Base-by-base conservation (phyloP, 2,797 vertebrate genomes). In the Lateolabrax maculatus region DNA sequence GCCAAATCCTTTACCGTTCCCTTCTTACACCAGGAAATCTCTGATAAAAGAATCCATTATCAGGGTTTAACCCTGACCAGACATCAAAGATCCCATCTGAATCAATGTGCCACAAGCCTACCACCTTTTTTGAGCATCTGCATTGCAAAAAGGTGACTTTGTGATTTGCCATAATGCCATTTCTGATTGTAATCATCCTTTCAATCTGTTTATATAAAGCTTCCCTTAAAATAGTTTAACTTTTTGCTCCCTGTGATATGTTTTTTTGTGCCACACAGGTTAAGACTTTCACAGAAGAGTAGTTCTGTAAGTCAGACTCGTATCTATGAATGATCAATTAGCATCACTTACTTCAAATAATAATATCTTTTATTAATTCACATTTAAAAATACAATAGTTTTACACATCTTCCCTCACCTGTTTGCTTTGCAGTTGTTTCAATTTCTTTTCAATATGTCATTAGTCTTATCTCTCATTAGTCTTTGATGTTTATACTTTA, bases 1-100 rank as follows among this genome's bases (percentile, higher is more conserved):
- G 41, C 3, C 3, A 15, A 74, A 78, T 21, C 36, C 21, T 69
- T 51, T 43, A 11, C 12, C 29, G 75, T 72, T 41, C 12, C 21
- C 13, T 36, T 34, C 21, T 39, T 13, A 19, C 29, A 31, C 23
- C 66, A 71, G 25, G 19, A 67, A 62, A 66, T 62, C 31, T 27
- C 29, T 49, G 66, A 69, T 68, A 37, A 67, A 73, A 83, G 18
- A 79, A 77, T 63, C 76, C 55, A 69, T 79, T 74, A 72, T 72
- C 25, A 16, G 16, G 62, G 65, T 68, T 79, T 73, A 71, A 58
- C 69, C 31, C 48, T 23, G 57, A 71, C 9, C 65, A 62, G 37
- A 75, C 69, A 55, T 76, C 63, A 65, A 64, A 65, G 60, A 69
- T 68, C 56, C 83, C 69, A 66, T 79, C 53, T 57, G 75, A 75